phyloP scores from a whole-genome alignment of 2,797 vertebrate genomes.

The Tamandua tetradactyla region DNA sequence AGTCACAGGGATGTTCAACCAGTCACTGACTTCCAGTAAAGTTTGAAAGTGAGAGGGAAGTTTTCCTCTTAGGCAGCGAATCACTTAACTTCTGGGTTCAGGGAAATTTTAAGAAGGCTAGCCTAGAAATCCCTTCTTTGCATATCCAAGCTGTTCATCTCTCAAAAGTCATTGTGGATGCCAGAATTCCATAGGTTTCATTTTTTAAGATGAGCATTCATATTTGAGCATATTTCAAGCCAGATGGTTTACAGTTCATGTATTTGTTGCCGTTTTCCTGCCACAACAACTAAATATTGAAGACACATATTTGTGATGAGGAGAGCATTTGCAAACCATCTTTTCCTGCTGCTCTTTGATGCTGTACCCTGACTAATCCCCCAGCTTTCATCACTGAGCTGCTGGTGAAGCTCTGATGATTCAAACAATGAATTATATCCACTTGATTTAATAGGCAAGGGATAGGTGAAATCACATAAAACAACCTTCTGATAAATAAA shows the following conservation, averaged over 20 bases:
- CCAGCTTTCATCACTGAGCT: neutral
- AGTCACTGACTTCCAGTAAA: neutral
- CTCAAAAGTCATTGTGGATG: conserved; percentile 81
- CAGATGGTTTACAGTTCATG: conserved; percentile 84
- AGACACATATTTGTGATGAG: conserved; percentile 79
- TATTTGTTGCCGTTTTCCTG: conserved; percentile 82
- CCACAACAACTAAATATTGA: conserved; percentile 84
- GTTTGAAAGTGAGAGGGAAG: conserved; percentile 43
- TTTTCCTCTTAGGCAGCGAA: conserved; percentile 21
- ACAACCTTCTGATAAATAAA: conserved; percentile 41
- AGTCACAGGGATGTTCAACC: neutral
- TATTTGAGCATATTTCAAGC: conserved; percentile 82
- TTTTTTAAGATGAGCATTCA: conserved; percentile 81
- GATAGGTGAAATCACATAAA: conserved; percentile 25
- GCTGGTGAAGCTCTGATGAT: neutral
- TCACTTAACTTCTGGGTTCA: conserved; percentile 57
- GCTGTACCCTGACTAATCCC: neutral
- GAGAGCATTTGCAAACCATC: conserved; percentile 54
- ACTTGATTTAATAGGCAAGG: conserved; percentile 62
- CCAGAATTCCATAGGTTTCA: conserved; percentile 82
- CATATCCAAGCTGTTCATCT: conserved; percentile 80
- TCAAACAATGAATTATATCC: neutral
- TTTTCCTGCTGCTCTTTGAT: conserved; percentile 48
- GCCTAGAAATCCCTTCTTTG: conserved; percentile 76
- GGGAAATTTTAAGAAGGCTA: conserved; percentile 71